Conservation (phyloP, 35 echinoderm and acorn worm species). For the Eucidaris tribuloides region DNA sequence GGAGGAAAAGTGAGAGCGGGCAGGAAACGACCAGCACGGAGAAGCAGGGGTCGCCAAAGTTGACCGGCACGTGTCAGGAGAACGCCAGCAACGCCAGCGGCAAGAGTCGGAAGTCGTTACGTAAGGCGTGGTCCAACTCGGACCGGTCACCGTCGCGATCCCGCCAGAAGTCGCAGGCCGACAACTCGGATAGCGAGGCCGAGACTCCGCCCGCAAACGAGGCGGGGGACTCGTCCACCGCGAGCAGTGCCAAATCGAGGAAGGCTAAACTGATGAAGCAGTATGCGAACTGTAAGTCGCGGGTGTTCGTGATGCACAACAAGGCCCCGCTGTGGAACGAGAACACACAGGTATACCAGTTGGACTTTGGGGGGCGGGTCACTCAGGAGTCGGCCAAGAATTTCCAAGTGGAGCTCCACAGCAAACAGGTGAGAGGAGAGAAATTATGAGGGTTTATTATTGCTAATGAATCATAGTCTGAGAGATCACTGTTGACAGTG, state of each 20-base stretch:
- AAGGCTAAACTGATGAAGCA: conserved; percentile 90
- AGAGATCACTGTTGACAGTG: too few species aligned
- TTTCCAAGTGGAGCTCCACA: conserved; percentile 94
- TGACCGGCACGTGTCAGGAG: conserved; percentile 2
- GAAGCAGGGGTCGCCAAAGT: conserved; percentile 24
- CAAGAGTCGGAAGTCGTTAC: conserved; percentile 62
- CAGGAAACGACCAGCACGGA: not conserved
- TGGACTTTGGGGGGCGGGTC: conserved; percentile 97
- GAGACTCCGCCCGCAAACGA: conserved; percentile 57
- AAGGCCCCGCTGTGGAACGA: conserved; percentile 99
- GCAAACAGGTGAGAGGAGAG: conserved; percentile 96
- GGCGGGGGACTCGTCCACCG: conserved; percentile 41
- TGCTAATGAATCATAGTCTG: too few species aligned
- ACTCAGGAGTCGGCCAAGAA: conserved; percentile 99
- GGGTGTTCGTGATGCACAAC: conserved; percentile 94
- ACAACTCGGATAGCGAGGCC: conserved; percentile 87
- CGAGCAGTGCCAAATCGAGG: conserved; percentile 63
- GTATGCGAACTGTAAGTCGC: conserved; percentile 76
- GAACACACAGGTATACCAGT: conserved; percentile 92
- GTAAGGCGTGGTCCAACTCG: conserved; percentile 44
- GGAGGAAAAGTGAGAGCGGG: conserved; percentile 26
- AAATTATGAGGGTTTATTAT: too few species aligned
- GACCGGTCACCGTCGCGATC: conserved; percentile 41
- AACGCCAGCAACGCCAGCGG: conserved; percentile 14
- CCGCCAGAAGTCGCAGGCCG: conserved; percentile 39